A percentile compares a stretch with the other conserved stretches of the same genome.
These are phyloP conservation scores for Zhengitettix transpicula DNA, from an alignment of 2,888 invertebrate species.

Conservation along the genomic window DNA sequence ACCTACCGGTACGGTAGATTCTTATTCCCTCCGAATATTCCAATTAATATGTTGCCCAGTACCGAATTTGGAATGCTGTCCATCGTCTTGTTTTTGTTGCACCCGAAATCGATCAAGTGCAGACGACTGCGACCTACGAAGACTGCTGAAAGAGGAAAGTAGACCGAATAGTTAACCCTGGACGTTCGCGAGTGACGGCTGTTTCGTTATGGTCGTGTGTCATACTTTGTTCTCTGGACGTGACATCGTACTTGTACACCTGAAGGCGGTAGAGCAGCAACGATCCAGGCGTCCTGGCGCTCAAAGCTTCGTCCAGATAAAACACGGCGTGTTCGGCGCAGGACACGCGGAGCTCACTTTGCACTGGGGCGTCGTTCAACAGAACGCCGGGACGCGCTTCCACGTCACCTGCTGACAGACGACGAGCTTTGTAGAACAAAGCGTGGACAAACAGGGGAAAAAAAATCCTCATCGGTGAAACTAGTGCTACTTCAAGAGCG, in stretches of 20 bases:
- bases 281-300: constrained; percentile 51
- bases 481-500: too few species aligned
- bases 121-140: constrained; percentile 91
- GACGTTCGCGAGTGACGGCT: too few species aligned
- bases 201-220: too few species aligned
- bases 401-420: too few species aligned
- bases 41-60: constrained; percentile 85
- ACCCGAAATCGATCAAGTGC: constrained; percentile 89
- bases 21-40: constrained; percentile 92
- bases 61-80: constrained; percentile 46
- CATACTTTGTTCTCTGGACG: constrained; percentile 75
- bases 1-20: constrained; percentile 70
- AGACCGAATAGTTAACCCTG: too few species aligned
- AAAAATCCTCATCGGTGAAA: too few species aligned
- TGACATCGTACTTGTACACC: constrained; percentile 90
- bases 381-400: too few species aligned
- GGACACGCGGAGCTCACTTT: constrained; percentile 85
- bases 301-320: constrained; percentile 85
- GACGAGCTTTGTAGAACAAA: too few species aligned
- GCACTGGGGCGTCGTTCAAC: constrained; percentile 20
- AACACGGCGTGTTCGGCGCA: constrained; percentile 90
- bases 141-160: constrained; percentile 36
- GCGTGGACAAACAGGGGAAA: too few species aligned
- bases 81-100: constrained; percentile 75
- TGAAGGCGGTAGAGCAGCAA: constrained; percentile 91